These are phyloP conservation scores for Rhinolophus sinicus DNA, from an alignment of 2,113 vertebrate genomes.

Conservation along the genomic window DNA sequence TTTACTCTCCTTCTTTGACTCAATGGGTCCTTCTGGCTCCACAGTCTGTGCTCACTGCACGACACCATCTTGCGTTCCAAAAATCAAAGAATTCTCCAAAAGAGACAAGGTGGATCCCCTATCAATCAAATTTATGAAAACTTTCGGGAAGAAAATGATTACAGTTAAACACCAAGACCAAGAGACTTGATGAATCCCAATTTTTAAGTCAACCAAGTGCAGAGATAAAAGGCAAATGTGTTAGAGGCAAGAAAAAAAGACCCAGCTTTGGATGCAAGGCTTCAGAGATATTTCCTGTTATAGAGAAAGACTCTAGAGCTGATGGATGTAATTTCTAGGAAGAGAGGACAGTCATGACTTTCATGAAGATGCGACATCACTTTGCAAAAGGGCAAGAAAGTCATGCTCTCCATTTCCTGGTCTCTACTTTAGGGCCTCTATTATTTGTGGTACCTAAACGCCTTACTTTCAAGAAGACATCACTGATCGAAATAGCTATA, in stretches of 20 bases:
- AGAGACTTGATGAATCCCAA: neutral
- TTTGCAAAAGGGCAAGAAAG: neutral
- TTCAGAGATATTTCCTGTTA: neutral
- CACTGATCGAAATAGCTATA: neutral
- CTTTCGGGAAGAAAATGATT: neutral
- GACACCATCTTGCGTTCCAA: neutral
- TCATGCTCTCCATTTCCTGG: neutral
- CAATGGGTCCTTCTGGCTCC: neutral
- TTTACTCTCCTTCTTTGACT: neutral
- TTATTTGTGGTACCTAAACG: neutral
- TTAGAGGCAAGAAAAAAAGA: neutral
- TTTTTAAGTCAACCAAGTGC: neutral
- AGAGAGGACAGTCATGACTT: neutral
- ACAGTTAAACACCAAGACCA: neutral
- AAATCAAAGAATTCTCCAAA: neutral
- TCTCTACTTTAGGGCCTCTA: neutral
- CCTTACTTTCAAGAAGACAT: neutral
- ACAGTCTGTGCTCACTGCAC: neutral
- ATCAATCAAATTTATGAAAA: neutral
- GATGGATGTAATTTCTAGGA: neutral
- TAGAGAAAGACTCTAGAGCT: neutral
- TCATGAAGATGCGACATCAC: accelerated
- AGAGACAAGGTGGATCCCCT: neutral
- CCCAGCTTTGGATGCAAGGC: neutral
- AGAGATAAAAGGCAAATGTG: neutral